Evolutionary conservation across 2,888 invertebrate genomes (phyloP).

Genomic region (Parthenolecanium corni): DNA sequence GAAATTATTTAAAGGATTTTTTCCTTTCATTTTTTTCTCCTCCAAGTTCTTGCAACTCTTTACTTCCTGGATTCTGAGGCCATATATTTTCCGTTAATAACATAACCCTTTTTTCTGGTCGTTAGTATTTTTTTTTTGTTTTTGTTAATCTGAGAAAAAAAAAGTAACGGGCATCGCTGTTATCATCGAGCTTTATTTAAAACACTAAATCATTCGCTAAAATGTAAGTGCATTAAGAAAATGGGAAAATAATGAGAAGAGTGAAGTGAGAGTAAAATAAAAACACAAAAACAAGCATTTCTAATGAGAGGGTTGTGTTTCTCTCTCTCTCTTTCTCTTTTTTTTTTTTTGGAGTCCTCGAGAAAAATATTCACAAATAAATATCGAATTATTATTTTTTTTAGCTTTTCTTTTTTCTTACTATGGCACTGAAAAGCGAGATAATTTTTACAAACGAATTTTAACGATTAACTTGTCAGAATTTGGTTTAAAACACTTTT

Average conservation of each 20-base stretch:
- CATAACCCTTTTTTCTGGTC: conserved; percentile 28
- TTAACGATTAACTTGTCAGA: no score
- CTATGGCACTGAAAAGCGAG: no score
- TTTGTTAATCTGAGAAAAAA: conserved; percentile 16
- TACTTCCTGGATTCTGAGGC: not conserved
- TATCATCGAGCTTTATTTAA: conserved; percentile 27
- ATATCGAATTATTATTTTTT: no score
- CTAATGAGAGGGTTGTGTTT: no score
- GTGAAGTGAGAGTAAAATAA: not conserved
- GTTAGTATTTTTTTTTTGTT: conserved; percentile 17
- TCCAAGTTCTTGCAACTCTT: not conserved
- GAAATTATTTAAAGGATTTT: conserved; percentile 23
- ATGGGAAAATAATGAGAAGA: conserved; percentile 22
- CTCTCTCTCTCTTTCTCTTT: no score
- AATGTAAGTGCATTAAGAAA: conserved; percentile 28
- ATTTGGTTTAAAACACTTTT: no score
- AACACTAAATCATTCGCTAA: conserved; percentile 26
- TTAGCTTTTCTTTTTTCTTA: no score
- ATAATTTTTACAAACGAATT: no score
- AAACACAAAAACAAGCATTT: no score
- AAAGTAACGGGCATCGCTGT: conserved; percentile 19
- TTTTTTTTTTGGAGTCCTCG: no score
- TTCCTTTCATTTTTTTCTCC: not conserved
- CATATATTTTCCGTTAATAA: conserved; percentile 27
- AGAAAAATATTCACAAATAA: no score